Percentiles rank a stretch among this genome's conserved stretches.
These are phyloP conservation scores for Sinodicranocentrus sp. DNA, from an alignment of 2,888 invertebrate species.

Conservation along the genomic window DNA sequence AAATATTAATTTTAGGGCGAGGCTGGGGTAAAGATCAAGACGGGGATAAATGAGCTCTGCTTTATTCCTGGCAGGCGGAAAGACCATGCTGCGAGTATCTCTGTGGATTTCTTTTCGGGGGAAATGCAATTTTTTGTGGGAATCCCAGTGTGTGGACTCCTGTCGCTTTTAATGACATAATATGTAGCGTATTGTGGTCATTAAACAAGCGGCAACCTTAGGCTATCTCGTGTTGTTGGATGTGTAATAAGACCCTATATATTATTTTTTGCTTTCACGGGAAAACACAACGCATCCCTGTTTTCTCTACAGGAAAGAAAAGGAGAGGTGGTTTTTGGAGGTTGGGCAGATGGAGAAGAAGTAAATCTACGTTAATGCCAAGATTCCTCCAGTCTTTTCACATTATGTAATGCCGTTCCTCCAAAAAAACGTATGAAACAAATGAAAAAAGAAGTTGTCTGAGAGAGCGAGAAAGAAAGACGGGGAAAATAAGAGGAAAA, in stretches of 20 bases:
- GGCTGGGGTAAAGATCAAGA: not conserved
- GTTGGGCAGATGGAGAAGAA: conserved; percentile 40
- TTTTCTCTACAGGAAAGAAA: not conserved
- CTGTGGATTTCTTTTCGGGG: no score
- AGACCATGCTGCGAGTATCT: no score
- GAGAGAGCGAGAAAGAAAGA: conserved; percentile 1
- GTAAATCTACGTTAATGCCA: conserved; percentile 68
- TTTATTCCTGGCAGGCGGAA: not conserved
- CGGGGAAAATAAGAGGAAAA: conserved; percentile 33
- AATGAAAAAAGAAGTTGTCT: conserved; percentile 17
- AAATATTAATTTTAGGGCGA: conserved; percentile 31
- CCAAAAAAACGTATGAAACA: not conserved
- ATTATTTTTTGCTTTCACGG: not conserved
- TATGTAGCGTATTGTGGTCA: conserved; percentile 25
- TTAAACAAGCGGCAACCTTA: conserved; percentile 38
- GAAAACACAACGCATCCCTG: not conserved
- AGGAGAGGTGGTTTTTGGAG: conserved; percentile 4
- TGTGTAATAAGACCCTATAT: no score
- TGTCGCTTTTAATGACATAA: conserved; percentile 56
- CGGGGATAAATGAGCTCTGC: not conserved
- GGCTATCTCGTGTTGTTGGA: not conserved
- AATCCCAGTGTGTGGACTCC: conserved; percentile 18
- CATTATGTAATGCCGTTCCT: conserved; percentile 35
- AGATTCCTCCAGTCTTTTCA: conserved; percentile 60
- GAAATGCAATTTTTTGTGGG: conserved; percentile 39